Evolutionary conservation across 2,888 invertebrate species (phyloP).

Genomic region (Entomobrya proxima): DNA sequence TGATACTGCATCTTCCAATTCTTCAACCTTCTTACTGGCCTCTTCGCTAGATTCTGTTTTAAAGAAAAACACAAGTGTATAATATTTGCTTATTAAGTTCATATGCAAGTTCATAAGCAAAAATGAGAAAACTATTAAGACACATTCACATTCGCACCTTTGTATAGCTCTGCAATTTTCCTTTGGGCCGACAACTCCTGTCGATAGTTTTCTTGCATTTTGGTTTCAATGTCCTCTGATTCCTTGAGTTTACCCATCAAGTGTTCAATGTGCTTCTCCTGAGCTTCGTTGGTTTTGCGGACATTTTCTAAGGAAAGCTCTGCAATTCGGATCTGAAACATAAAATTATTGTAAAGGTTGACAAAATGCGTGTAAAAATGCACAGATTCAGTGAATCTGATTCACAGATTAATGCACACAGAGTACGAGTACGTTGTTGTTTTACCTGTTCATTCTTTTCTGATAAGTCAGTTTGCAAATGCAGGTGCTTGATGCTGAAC

Average conservation of each 20-base stretch:
- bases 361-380: conserved; percentile 51
- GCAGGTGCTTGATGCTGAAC: conserved; percentile 81
- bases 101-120: conserved; percentile 4
- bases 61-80: not conserved
- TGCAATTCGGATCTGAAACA: conserved; percentile 82
- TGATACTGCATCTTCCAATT: conserved; percentile 86
- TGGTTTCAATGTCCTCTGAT: conserved; percentile 84
- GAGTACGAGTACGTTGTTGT: conserved; percentile 51
- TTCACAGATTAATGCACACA: not conserved
- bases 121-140: not conserved
- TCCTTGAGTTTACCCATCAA: conserved; percentile 84
- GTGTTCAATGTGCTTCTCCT: conserved; percentile 84
- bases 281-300: conserved; percentile 84
- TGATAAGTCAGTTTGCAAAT: conserved; percentile 81
- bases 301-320: conserved; percentile 84
- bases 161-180: conserved; percentile 89
- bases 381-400: not conserved
- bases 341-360: not conserved
- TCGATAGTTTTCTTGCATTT: conserved; percentile 85
- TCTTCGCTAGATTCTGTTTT: conserved; percentile 83
- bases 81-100: conserved; percentile 3
- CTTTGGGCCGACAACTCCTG: conserved; percentile 91
- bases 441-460: conserved; percentile 79
- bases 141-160: conserved; percentile 80
- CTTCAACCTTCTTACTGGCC: conserved; percentile 86